phyloP scores from a whole-genome alignment of 2,797 vertebrate species.

The Pseudomugil gertrudae region DNA sequence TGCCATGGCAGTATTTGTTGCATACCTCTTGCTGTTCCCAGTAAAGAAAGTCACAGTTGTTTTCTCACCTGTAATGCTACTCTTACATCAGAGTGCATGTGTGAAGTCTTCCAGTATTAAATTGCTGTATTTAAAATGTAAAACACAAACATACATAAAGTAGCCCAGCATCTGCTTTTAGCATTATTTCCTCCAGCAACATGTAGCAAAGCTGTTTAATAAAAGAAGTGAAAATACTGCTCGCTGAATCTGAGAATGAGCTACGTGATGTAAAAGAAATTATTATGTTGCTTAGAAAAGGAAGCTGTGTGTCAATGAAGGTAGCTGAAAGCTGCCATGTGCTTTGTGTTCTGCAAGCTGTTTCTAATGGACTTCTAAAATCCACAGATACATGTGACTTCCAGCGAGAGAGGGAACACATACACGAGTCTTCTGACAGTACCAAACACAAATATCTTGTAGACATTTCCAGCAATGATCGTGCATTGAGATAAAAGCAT shows the following conservation, averaged over 20 bases:
- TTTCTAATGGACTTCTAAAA: constrained; percentile 28
- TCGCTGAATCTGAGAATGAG: constrained; percentile 42
- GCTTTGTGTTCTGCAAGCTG: constrained; percentile 20
- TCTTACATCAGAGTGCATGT: background rate
- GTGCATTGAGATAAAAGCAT: background rate
- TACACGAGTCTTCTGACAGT: constrained; percentile 14
- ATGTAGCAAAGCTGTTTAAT: constrained; percentile 3
- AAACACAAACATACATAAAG: constrained; percentile 8
- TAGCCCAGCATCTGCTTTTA: constrained; percentile 4
- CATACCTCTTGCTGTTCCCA: background rate
- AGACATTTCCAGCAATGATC: constrained; percentile 25
- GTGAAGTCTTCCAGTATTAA: background rate
- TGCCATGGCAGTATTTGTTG: background rate
- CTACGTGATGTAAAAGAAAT: constrained; percentile 24
- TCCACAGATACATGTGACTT: constrained; percentile 39
- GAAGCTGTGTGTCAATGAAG: constrained; percentile 9
- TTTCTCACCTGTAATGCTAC: background rate
- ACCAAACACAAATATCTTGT: constrained; percentile 16
- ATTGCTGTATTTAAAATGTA: background rate
- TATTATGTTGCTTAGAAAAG: constrained; percentile 17
- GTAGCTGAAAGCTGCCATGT: background rate
- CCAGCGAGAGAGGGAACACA: constrained; percentile 1
- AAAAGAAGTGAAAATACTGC: constrained; percentile 31
- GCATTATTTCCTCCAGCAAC: background rate
- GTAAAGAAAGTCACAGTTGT: background rate